Evolutionary conservation across 1,140 invertebrate genomes (phyloP), one percentile per base, ranked within the genome.

Genomic region (Hylaeus anthracinus): DNA sequence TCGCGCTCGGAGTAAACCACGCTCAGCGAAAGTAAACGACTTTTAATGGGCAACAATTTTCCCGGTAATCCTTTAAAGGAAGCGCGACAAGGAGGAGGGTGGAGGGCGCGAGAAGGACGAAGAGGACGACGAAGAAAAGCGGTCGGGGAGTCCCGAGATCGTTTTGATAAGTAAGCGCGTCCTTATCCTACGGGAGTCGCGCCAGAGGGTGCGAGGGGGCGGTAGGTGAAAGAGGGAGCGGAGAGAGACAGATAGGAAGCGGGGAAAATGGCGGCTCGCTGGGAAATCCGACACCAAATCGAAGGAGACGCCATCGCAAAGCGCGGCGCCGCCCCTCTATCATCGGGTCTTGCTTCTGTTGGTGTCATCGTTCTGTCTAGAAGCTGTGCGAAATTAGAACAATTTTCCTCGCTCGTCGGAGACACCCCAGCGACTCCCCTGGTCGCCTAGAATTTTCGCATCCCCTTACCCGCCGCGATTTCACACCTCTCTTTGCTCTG

Each of bases 281-380:
- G 87, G 26, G 93, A 88, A 92, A 93, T 88, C 82, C 83, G 92
- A 93, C 92, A 92, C 92, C 90, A 91, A 92, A 93, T 93, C 93
- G 93, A 93, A 93, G 92, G 89, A 92, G 93, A 93, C 92, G 93
- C 93, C 93, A 93, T 93, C 90, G 92, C 92, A 87, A 92, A 91
- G 87, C 89, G 88, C 89, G 90, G 91, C 89, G 89, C 90, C 91
- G 92, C 92, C 91, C 92, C 92, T 91, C 90, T 91, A 89, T 91
- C 88, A 92, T 88, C 86, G 83, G 81, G 72, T 89, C 82, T 89
- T 86, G 75, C 69, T 70, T 74, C 66, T 53, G 48, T 67, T 65
- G 58, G 45, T 80, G 84, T 83, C 58, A 76, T 86, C 76, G 75
- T 67, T 60, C 67, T 60, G 15, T 41, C 37, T 26, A 14, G 48